A percentile compares a stretch with the other conserved stretches of the same genome.
These are phyloP conservation scores for Boloria euphrosyne DNA, from an alignment of 2,888 invertebrate species.

Conservation along the genomic window DNA sequence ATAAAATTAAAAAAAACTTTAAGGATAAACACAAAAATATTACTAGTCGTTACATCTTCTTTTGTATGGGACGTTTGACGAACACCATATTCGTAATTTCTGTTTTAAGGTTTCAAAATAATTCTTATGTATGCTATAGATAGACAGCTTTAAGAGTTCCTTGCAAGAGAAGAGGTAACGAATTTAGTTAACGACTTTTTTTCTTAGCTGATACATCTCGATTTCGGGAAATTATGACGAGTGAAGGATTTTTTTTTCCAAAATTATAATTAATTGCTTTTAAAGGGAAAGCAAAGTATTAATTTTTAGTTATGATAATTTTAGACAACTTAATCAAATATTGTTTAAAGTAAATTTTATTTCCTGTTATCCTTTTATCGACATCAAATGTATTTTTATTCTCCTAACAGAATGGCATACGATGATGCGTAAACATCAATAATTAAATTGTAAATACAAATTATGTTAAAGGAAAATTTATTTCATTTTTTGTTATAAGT, in stretches of 20 bases:
- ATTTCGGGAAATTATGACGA: conserved; percentile 51
- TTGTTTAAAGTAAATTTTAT: neutral
- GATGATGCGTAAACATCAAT: no score
- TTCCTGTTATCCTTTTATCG: no score
- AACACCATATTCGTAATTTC: conserved; percentile 57
- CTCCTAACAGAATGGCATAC: no score
- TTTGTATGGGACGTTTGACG: conserved; percentile 49
- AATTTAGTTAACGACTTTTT: conserved; percentile 60
- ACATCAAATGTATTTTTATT: no score
- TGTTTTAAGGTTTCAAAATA: conserved; percentile 38
- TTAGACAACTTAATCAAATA: neutral
- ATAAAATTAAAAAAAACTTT: conserved; percentile 63
- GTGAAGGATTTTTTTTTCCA: neutral
- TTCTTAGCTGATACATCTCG: conserved; percentile 69
- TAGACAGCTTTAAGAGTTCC: conserved; percentile 58
- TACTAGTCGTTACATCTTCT: conserved; percentile 53
- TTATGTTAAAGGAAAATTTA: no score
- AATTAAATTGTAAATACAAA: no score
- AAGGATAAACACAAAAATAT: conserved; percentile 58
- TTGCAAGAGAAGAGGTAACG: conserved; percentile 58
- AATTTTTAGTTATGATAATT: no score
- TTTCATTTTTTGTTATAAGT: no score
- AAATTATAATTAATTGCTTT: neutral
- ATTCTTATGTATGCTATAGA: conserved; percentile 25
- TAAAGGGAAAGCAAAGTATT: neutral